phyloP scores from a whole-genome alignment of 2,888 invertebrate species.

The Noctua comes region DNA sequence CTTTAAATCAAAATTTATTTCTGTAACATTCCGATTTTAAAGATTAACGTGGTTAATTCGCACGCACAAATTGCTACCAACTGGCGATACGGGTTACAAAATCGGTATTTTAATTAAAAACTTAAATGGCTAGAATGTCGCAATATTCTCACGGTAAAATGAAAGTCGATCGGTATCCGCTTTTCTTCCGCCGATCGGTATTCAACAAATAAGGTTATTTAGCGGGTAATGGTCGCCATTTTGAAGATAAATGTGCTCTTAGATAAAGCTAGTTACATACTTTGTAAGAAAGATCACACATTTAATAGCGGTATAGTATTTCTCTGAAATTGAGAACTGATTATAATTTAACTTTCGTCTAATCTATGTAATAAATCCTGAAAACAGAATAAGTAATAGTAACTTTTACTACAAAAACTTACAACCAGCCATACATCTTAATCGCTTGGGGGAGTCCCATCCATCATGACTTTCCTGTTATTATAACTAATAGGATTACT shows the following conservation, averaged over 20 bases:
- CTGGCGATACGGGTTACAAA: slow-evolving; percentile 35
- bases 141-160: slow-evolving; percentile 62
- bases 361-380: neutral
- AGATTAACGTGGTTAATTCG: slow-evolving; percentile 31
- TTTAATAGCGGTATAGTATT: slow-evolving; percentile 19
- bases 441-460: slow-evolving; percentile 29
- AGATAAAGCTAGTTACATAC: slow-evolving; percentile 28
- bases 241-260: slow-evolving; percentile 45
- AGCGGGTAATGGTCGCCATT: slow-evolving; percentile 50
- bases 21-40: slow-evolving; percentile 24
- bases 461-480: slow-evolving; percentile 60
- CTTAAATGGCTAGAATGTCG: slow-evolving; percentile 55
- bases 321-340: neutral
- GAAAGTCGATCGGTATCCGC: slow-evolving; percentile 65
- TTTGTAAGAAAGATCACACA: slow-evolving; percentile 5
- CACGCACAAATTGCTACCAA: slow-evolving; percentile 32
- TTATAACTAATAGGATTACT: slow-evolving; percentile 49
- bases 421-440: slow-evolving; percentile 6
- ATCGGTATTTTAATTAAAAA: slow-evolving; percentile 58
- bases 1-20: slow-evolving; percentile 14
- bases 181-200: slow-evolving; percentile 66
- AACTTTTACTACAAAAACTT: slow-evolving; percentile 13
- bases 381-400: neutral
- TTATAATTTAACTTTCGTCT: neutral
- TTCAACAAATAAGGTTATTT: slow-evolving; percentile 67